Base-by-base conservation (phyloP, 2,113 vertebrate species). In the Protobothrops flavoviridis region DNA sequence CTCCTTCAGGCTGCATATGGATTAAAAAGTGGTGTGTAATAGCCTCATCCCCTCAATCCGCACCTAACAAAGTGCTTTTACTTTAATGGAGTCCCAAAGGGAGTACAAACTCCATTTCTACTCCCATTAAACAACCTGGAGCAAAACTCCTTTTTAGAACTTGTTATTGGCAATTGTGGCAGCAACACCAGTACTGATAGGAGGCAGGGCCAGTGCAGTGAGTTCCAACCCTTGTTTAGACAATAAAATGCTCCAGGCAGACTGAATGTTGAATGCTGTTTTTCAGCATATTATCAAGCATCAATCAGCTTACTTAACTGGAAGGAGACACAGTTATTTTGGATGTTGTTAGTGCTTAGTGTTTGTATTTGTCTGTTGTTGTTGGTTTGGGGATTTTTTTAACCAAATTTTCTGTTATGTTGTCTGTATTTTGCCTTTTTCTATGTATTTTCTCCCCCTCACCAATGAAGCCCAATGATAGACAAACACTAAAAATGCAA, bases 341-440 rank as follows among this genome's bases (percentile, higher is more conserved):
- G 93, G 81, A 93, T 6, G 95, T 92, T 2, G 21, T 1, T 86
- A 81, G 94, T 94, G 4, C 0, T 53, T 92, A 2, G 57, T 92
- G 94, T 90, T 92, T 86, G 90, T 93, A 93, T 94, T 93, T 94
- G 94, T 88, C 90, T 89, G 53, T 6, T 15, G 86, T 87, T 87
- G 86, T 95, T 81, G 74, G 74, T 81, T 81, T 81, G 74, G 74
- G 69, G 17, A 81, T 81, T 91, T 64, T 92, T 74, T 92, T 24
- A 26, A 53, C 29, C 52, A 87, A 85, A 93, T 56, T 91, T 91
- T 94, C 0, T 0, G 89, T 92, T 56, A 0, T 85, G 89, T 94
- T 64, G 4, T 91, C 93, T 89, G 0, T 56, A 89, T 92, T 93
- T 94, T 88, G n/a, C 33, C 43, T 48, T 86, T 87, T 94, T n/a